phyloP scores from a whole-genome alignment of 53 echinoderm and acorn worm genomes.

The Holothuria scabra region DNA sequence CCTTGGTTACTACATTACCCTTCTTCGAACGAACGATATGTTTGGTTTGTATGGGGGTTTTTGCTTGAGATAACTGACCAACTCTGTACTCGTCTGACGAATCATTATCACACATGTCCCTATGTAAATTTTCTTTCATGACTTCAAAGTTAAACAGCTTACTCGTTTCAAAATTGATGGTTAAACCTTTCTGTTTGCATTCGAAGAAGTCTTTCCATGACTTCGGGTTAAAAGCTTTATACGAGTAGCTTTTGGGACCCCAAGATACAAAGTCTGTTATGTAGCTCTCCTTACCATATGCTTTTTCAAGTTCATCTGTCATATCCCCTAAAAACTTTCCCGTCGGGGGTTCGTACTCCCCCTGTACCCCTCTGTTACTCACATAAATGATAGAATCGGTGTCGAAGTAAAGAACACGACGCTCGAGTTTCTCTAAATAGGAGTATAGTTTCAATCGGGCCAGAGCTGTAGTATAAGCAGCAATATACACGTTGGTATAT shows the following conservation, averaged over 20 bases:
- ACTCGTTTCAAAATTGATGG: conserved; percentile 26
- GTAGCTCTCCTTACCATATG: conserved; percentile 52
- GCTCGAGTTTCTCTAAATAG: conserved; percentile 39
- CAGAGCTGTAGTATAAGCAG: conserved; percentile 47
- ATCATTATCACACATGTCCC: too few species aligned
- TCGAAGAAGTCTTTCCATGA: neutral
- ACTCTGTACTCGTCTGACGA: too few species aligned
- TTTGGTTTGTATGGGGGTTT: too few species aligned
- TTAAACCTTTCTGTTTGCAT: conserved; percentile 54
- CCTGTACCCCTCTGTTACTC: neutral
- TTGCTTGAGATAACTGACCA: too few species aligned
- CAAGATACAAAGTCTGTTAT: conserved; percentile 47
- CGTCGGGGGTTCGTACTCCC: conserved; percentile 24
- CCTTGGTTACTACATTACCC: neutral
- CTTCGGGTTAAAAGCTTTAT: neutral
- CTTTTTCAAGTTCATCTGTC: conserved; percentile 59
- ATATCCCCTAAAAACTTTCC: conserved; percentile 62
- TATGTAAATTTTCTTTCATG: neutral
- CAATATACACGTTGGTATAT: conserved; percentile 16
- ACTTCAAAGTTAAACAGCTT: conserved; percentile 18
- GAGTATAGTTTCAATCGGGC: conserved; percentile 53
- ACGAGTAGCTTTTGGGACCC: conserved; percentile 62
- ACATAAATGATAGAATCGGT: conserved; percentile 55
- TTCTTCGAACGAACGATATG: neutral
- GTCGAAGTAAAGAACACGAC: conserved; percentile 52